phyloP scores from a whole-genome alignment of 2,797 vertebrate species.

The Microchirus variegatus region DNA sequence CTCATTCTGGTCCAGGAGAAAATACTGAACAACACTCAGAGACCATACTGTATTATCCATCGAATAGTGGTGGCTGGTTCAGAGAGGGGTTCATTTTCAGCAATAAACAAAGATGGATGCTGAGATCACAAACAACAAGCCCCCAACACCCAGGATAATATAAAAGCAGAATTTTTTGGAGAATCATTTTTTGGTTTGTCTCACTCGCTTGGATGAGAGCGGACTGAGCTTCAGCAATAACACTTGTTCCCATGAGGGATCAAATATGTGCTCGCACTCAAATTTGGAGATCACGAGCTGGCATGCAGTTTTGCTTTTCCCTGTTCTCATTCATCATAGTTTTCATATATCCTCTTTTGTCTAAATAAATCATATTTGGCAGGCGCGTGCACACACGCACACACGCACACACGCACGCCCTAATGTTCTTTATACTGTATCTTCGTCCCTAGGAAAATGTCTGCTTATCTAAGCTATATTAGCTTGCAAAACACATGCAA shows the following conservation, averaged over 20 bases:
- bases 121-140: not conserved
- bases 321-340: slow-evolving; percentile 31
- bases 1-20: too few species aligned
- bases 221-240: slow-evolving; percentile 3
- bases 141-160: not conserved
- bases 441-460: slow-evolving; percentile 22
- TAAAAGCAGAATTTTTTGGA: not conserved
- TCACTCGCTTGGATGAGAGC: slow-evolving; percentile 7
- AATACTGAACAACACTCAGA: too few species aligned
- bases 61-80: too few species aligned
- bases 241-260: slow-evolving; percentile 4
- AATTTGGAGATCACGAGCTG: slow-evolving; percentile 38
- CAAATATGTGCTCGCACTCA: slow-evolving; percentile 13
- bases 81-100: too few species aligned
- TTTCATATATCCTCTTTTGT: slow-evolving; percentile 40
- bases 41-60: too few species aligned
- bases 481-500: slow-evolving; percentile 50
- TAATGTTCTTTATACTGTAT: slow-evolving; percentile 37
- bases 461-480: slow-evolving; percentile 54
- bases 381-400: not conserved
- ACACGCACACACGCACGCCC: slow-evolving; percentile 12
- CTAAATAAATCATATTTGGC: slow-evolving; percentile 49
- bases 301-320: slow-evolving; percentile 4
- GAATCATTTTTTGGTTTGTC: slow-evolving; percentile 16
- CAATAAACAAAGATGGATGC: not conserved